phyloP scores from a whole-genome alignment of 1,140 invertebrate genomes.

The Thereuonema tuberculata region DNA sequence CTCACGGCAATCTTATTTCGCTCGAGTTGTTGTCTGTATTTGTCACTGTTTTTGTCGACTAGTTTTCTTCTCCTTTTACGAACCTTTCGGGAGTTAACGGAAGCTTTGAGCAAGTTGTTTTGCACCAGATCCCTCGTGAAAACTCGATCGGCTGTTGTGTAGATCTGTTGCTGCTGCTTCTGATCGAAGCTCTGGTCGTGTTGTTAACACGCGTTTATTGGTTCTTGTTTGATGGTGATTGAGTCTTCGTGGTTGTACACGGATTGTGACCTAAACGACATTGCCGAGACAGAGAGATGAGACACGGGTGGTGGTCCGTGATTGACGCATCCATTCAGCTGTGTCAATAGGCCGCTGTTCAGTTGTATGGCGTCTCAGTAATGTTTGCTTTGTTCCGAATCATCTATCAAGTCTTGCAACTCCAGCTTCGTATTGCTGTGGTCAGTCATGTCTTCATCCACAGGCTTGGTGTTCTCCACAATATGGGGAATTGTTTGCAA shows the following conservation, averaged over 20 bases:
- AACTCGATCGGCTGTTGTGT: neutral
- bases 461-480: conserved; percentile 20
- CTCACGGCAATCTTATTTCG: conserved; percentile 94
- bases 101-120: conserved; percentile 15
- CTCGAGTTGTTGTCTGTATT: conserved; percentile 79
- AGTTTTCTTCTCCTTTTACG: conserved; percentile 41
- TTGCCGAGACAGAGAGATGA: conserved; percentile 11
- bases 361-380: neutral
- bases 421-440: conserved; percentile 40
- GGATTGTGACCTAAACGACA: conserved; percentile 72
- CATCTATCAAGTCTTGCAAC: conserved; percentile 77
- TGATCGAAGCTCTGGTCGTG: conserved; percentile 33
- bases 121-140: neutral
- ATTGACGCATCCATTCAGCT: conserved; percentile 23
- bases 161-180: conserved; percentile 25
- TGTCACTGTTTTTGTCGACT: conserved; percentile 80
- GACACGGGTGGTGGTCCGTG: no score
- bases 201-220: conserved; percentile 39
- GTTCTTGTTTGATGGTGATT: conserved; percentile 57
- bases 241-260: conserved; percentile 58
- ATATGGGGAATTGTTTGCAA: no score
- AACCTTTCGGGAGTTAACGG: neutral
- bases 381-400: conserved; percentile 32
- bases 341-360: conserved; percentile 16
- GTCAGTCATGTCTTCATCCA: neutral